These are phyloP conservation scores for Drosophila birchii DNA, from an alignment of 2,888 invertebrate genomes.

Conservation along the genomic window DNA sequence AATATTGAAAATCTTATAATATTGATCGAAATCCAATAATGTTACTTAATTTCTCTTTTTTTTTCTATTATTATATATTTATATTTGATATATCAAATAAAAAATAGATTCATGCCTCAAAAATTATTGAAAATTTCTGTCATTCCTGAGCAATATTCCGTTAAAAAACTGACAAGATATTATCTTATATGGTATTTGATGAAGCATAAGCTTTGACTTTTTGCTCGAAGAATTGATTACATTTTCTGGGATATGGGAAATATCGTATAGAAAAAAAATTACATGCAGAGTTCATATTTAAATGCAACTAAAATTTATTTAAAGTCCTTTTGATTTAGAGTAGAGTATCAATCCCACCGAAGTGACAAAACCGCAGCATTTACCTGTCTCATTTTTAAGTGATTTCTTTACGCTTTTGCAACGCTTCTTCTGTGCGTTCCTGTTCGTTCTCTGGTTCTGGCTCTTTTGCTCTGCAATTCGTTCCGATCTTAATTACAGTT, in stretches of 20 bases:
- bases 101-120: no score
- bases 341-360: conserved; percentile 14
- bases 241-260: neutral
- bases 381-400: conserved; percentile 45
- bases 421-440: conserved; percentile 24
- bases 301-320: neutral
- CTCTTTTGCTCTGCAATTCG: conserved; percentile 54
- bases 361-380: neutral
- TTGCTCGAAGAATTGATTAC: neutral
- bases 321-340: neutral
- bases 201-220: neutral
- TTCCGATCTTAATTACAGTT: conserved; percentile 78
- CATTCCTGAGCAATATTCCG: no score
- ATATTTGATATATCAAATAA: no score
- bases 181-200: neutral
- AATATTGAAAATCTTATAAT: no score
- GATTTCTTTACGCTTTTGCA: conserved; percentile 78
- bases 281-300: neutral
- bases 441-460: conserved; percentile 21
- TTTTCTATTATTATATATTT: no score
- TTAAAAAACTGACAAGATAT: neutral
- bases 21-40: no score
- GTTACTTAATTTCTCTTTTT: no score
- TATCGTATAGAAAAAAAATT: no score
- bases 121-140: no score